Conservation (phyloP, 2,888 invertebrate genomes). For the Mythimna loreyi region DNA sequence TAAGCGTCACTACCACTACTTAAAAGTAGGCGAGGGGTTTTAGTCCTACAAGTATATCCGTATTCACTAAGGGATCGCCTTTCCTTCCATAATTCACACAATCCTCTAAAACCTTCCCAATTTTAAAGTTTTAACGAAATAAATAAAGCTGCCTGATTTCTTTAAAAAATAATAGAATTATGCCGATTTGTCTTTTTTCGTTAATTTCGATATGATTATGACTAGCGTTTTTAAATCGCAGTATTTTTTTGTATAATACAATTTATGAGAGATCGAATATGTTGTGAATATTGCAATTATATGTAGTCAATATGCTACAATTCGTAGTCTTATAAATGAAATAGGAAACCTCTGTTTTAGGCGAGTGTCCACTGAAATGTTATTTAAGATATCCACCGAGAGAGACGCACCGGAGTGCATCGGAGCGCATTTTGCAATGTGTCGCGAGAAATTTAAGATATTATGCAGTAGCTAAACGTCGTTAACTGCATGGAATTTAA, state of each 20-base stretch:
- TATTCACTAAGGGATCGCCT: conserved; percentile 53
- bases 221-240: conserved; percentile 61
- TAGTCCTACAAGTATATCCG: conserved; percentile 80
- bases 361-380: conserved; percentile 28
- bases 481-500: no score
- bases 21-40: conserved; percentile 86
- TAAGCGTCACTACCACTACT: conserved; percentile 81
- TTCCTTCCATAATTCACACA: conserved; percentile 39
- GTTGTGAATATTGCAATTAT: conserved; percentile 44
- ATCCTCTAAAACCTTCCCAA: conserved; percentile 26
- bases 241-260: conserved; percentile 26
- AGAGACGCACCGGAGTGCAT: not conserved
- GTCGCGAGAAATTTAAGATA: not conserved
- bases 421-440: not conserved
- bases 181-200: conserved; percentile 40
- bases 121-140: conserved; percentile 19
- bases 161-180: conserved; percentile 26
- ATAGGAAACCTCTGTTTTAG: conserved; percentile 32
- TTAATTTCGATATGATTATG: conserved; percentile 55
- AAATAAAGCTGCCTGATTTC: conserved; percentile 58
- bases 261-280: conserved; percentile 52
- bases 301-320: conserved; percentile 26
- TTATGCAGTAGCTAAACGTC: not conserved
- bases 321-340: conserved; percentile 35
- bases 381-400: not conserved